A percentile compares a stretch with the other conserved stretches of the same genome.
Conservation (phyloP, 2,888 invertebrate species). For the Scaptomyza tumidula region DNA sequence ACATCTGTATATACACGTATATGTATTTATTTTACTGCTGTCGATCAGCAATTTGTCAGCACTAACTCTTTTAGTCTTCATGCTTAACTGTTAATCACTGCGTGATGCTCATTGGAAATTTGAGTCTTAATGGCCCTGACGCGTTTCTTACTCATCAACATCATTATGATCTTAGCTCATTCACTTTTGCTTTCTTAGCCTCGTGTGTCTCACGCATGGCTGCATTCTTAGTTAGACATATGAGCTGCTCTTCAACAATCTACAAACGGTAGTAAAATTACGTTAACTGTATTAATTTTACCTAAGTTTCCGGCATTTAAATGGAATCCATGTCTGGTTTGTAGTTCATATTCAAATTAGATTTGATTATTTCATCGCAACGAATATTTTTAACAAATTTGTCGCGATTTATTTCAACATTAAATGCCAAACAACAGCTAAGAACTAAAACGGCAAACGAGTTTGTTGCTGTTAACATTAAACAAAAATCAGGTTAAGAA, state of each 20-base stretch:
- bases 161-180: constrained; percentile 24
- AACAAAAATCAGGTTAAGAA: constrained; percentile 29
- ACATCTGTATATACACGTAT: not conserved
- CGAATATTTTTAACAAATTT: constrained; percentile 19
- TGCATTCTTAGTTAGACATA: constrained; percentile 28
- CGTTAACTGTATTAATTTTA: constrained; percentile 46
- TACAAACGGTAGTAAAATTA: not conserved
- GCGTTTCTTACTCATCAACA: constrained; percentile 12
- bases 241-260: constrained; percentile 48
- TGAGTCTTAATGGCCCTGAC: constrained; percentile 36
- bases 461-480: constrained; percentile 48
- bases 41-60: constrained; percentile 33
- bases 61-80: constrained; percentile 13
- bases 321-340: constrained; percentile 46
- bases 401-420: constrained; percentile 43
- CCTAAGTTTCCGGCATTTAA: constrained; percentile 67
- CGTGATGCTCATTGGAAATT: constrained; percentile 33
- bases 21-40: not conserved
- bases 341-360: constrained; percentile 44
- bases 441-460: constrained; percentile 46
- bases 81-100: constrained; percentile 48
- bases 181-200: constrained; percentile 49
- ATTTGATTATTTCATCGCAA: constrained; percentile 67
- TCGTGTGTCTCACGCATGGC: constrained; percentile 29
- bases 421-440: constrained; percentile 31